Base-by-base conservation (phyloP, 2,113 vertebrate species). In the Bambusicola thoracicus region DNA sequence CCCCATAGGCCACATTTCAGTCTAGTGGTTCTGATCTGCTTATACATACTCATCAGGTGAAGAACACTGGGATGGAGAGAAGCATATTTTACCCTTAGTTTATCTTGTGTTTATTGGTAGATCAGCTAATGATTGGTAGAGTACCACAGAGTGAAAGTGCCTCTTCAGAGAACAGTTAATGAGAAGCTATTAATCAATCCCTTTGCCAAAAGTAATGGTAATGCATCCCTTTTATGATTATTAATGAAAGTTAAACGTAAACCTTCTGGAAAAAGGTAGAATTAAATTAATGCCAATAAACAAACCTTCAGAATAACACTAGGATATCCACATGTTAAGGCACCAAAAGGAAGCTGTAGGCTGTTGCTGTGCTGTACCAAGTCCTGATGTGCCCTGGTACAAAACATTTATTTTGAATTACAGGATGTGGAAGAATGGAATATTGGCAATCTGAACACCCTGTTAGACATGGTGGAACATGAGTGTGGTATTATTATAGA, bases 401-500 rank as follows among this genome's bases (percentile, higher is more conserved):
- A 30, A 73, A 58, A 4, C 25, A 2, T 44, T 65, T 13, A 11
- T 73, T 34, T 27, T 61, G 68, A 43, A 1, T 93, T 89, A 10
- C 65, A 99, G 99, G 98, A 98, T 2, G 97, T 99, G 94, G 96
- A 98, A 0, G 98, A 99, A 83, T 99, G 99, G 99, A 99, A 99
- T 93, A 99, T 99, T 7, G 98, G 98, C 38, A 99, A 97, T 32
- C 98, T 99, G 77, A 98, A 99, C 95, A 99, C 99, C 0, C 98
- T 99, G 48, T 96, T 99, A 89, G 99, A 99, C 94, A 99, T 99
- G 99, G 99, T 99, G 97, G 99, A 99, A 80, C 99, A 99, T 3
- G 99, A 99, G 95, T 99, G 99, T 29, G 99, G 99, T 65, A 99
- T 99, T 12, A 99, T 99, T 93, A 99, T 99, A 2, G 99, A 99